Conservation (phyloP, 2,797 vertebrate species). For the Limosa lapponica region DNA sequence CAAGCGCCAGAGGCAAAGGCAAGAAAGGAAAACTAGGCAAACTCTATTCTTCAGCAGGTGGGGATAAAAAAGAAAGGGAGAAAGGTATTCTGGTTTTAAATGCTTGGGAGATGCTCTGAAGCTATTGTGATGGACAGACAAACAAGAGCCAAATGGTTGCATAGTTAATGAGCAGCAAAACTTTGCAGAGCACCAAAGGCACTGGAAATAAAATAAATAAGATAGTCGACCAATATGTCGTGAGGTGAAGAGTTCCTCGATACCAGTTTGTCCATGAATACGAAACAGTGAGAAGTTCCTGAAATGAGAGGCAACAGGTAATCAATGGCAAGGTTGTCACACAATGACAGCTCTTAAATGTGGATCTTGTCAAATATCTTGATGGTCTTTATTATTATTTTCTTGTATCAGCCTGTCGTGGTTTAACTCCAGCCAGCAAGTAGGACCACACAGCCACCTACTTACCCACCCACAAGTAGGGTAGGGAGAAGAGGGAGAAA, state of each 20-base stretch:
- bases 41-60: neutral
- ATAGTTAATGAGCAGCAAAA: neutral
- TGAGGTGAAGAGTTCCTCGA: neutral
- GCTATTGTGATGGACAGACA: neutral
- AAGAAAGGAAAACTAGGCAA: neutral
- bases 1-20: slow-evolving; percentile 32
- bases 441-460: neutral
- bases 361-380: neutral
- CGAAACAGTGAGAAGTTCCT: neutral
- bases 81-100: neutral
- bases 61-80: neutral
- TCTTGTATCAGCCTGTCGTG: neutral
- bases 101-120: neutral
- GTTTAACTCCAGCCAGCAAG: neutral
- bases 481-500: neutral
- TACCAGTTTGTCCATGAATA: neutral
- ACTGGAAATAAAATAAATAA: neutral
- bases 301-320: neutral
- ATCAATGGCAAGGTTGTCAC: neutral
- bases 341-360: neutral
- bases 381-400: neutral
- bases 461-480: neutral
- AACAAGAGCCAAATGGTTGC: neutral
- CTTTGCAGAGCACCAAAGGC: neutral
- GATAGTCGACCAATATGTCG: neutral